Percentiles rank a stretch among this genome's conserved stretches.
phyloP scores from a whole-genome alignment of 2,888 invertebrate species.

The Tenthredo scrophulariae region DNA sequence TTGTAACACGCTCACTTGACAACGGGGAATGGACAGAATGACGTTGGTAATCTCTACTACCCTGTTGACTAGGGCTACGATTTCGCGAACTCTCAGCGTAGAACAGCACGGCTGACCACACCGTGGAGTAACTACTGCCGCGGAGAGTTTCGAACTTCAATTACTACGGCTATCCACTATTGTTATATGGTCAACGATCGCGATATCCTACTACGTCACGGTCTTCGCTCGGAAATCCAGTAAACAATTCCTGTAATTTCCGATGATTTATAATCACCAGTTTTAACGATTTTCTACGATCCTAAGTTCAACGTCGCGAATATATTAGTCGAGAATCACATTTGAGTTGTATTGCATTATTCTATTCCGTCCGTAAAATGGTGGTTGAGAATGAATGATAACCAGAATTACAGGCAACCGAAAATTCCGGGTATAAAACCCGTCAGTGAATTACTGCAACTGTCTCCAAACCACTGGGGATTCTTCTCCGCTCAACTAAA shows the following conservation, averaged over 20 bases:
- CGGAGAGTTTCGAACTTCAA: slow-evolving; percentile 38
- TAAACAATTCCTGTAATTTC: not conserved
- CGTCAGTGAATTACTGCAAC: not conserved
- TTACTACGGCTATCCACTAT: not conserved
- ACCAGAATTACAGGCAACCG: not conserved
- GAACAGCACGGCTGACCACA: slow-evolving; percentile 28
- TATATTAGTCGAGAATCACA: not conserved
- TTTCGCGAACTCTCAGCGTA: not conserved
- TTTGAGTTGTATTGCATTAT: not conserved
- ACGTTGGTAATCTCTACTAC: slow-evolving; percentile 27
- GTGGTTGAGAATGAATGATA: not conserved
- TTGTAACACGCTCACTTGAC: slow-evolving; percentile 37
- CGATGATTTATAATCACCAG: not conserved
- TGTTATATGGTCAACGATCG: not conserved
- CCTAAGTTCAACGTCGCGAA: not conserved
- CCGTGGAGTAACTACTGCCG: slow-evolving; percentile 36
- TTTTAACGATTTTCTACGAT: not conserved
- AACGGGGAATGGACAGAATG: slow-evolving; percentile 30
- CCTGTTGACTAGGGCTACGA: slow-evolving; percentile 8
- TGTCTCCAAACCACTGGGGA: slow-evolving; percentile 15
- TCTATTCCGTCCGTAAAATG: too few relatives aligned
- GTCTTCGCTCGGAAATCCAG: not conserved
- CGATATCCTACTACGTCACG: not conserved
- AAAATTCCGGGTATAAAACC: not conserved
- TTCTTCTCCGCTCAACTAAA: not conserved